Evolutionary conservation across 1,140 invertebrate genomes (phyloP).

Genomic region (Ridgeia piscesae): DNA sequence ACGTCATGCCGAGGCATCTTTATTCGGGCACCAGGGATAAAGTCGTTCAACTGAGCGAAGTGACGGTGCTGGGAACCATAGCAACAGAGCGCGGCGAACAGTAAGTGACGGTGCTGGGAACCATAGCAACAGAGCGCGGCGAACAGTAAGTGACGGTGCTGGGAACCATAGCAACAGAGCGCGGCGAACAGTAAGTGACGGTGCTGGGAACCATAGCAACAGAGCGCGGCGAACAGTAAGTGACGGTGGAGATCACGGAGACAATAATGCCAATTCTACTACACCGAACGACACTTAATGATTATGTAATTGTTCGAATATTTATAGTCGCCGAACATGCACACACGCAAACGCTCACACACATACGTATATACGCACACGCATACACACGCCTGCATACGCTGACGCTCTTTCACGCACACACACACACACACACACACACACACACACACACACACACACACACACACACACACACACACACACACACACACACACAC

Average conservation of each 20-base stretch:
- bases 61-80: slow-evolving; percentile 40
- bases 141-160: slow-evolving; percentile 18
- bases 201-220: slow-evolving; percentile 28
- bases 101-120: slow-evolving; percentile 39
- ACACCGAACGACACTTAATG: no score
- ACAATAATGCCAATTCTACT: no score
- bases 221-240: slow-evolving; percentile 22
- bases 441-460: no score
- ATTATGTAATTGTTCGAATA: no score
- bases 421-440: no score
- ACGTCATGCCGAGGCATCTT: slow-evolving; percentile 40
- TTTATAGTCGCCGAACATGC: background rate
- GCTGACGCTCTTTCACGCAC: no score
- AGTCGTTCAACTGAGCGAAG: slow-evolving; percentile 32
- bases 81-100: slow-evolving; percentile 19
- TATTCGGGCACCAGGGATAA: slow-evolving; percentile 47
- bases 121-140: slow-evolving; percentile 22
- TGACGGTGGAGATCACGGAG: background rate
- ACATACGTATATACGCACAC: background rate
- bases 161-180: slow-evolving; percentile 29
- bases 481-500: no score
- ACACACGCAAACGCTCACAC: background rate
- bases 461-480: no score
- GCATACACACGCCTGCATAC: no score
- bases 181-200: slow-evolving; percentile 20